phyloP scores from a whole-genome alignment of 2,888 invertebrate species.

The Spialia ferax region DNA sequence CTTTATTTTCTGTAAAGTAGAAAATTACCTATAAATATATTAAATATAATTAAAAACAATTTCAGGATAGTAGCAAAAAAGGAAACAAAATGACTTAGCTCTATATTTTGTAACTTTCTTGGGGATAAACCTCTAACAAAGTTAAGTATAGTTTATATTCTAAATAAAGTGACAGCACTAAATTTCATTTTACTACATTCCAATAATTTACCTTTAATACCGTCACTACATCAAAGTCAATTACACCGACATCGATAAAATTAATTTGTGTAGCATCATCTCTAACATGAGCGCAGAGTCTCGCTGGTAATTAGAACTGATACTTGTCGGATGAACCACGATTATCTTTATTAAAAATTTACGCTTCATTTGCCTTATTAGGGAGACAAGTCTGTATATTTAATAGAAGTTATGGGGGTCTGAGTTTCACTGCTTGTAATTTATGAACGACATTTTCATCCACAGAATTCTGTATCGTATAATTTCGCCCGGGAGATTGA shows the following conservation, averaged over 20 bases:
- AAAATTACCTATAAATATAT: no score
- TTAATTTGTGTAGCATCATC: constrained; percentile 17
- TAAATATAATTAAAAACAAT: no score
- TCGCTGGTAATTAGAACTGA: constrained; percentile 48
- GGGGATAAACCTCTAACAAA: no score
- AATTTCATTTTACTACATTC: no score
- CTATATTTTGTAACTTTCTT: no score
- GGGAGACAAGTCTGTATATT: constrained; percentile 46
- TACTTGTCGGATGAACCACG: constrained; percentile 46
- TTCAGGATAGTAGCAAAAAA: no score
- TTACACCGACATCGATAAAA: constrained; percentile 34
- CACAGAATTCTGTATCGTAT: neutral
- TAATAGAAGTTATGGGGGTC: constrained; percentile 50
- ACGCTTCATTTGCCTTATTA: constrained; percentile 53
- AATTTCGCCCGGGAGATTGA: neutral
- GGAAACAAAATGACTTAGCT: no score
- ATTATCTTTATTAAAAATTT: constrained; percentile 54
- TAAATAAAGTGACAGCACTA: no score
- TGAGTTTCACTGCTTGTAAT: neutral
- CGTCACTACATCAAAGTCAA: no score
- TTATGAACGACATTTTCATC: constrained; percentile 16
- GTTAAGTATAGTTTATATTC: no score
- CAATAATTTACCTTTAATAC: no score
- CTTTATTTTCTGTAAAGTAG: no score
- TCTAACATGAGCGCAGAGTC: constrained; percentile 29